phyloP scores from a whole-genome alignment of 1,140 invertebrate genomes.

The Aphis craccivora region DNA sequence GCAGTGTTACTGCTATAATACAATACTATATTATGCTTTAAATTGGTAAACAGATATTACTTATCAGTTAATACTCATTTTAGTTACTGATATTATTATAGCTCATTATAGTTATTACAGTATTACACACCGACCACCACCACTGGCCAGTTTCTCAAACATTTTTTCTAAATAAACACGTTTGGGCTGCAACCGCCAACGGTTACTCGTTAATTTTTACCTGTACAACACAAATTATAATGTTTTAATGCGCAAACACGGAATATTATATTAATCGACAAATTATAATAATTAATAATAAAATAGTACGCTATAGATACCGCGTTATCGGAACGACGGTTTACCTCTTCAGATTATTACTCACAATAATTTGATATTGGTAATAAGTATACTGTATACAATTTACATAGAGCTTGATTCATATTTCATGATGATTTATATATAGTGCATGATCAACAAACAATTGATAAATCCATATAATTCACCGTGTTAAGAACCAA shows the following conservation, averaged over 20 bases:
- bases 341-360: constrained; percentile 43
- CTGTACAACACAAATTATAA: background rate
- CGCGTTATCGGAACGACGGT: background rate
- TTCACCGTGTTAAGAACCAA: background rate
- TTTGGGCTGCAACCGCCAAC: background rate
- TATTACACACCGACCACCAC: background rate
- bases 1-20: too few species aligned
- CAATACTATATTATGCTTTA: background rate
- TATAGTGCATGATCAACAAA: background rate
- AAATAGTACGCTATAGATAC: background rate
- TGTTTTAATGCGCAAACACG: background rate
- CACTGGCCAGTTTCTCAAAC: background rate
- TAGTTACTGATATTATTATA: background rate
- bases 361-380: background rate
- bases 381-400: too few species aligned
- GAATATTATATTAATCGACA: background rate
- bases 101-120: background rate
- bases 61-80: background rate
- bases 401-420: background rate
- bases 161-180: background rate
- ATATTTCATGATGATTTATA: background rate
- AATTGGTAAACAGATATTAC: background rate
- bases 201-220: background rate
- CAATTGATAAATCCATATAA: background rate
- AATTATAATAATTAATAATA: background rate